Base-by-base conservation (phyloP, 2,113 vertebrate species). In the Ophthalmotilapia sp. region DNA sequence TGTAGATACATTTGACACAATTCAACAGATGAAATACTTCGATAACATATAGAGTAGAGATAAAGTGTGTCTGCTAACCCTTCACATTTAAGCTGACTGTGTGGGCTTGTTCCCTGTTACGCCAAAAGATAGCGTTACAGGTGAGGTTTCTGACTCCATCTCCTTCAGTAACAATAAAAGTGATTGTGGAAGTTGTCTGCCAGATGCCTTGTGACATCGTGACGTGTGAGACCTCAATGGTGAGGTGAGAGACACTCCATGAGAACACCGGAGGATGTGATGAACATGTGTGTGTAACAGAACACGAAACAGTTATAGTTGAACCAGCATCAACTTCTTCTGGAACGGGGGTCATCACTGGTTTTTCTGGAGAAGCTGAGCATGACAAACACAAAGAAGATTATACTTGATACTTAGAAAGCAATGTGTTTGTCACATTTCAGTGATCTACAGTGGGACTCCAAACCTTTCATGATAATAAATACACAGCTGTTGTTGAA, bases 401-500 rank as follows among this genome's bases (percentile, higher is more conserved):
- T 7, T 26, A 51, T 26, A 65, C 19, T n/a, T 70, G 10, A 38
- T n/a, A 13, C 26, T 51, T 15, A 81, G 2, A 15, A 49, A 42
- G 33, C 6, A 15, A 31, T 33, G 36, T 49, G 7, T 5, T 75
- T 36, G 2, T 11, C 8, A 81, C 3, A 40, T 23, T 60, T 65
- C 1, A 77, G 42, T 14, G 7, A 38, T 26, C 1, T 1, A 9
- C 36, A 49, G 6, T 17, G 17, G 56, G 10, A 51, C n/a, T 58
- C 8, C 75, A 19, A 9, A 96, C 94, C 93, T 89, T 85, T 94
- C 93, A 96, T 94, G 2, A 91, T 29, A 79, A 95, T 86, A 75
- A 95, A 95, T 6, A 94, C 93, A 33, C 94, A 95, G 89, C 94
- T 95, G 81, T 94, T 92, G 88, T 92, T 95, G 82, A 94, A 95